Base-by-base conservation (phyloP, 2,797 vertebrate genomes). In the Chanos chanos region DNA sequence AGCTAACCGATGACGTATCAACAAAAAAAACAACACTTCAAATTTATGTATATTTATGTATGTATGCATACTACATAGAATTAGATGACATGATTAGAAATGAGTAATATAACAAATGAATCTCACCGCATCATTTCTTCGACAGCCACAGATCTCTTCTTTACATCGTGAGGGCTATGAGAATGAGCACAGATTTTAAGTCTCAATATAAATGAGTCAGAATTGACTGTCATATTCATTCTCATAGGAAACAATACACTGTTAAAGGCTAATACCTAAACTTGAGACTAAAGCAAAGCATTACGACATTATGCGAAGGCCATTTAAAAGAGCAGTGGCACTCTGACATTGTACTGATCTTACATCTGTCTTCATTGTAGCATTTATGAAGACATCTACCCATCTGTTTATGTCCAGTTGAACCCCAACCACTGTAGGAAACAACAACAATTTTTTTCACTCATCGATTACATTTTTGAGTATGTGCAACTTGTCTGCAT, bases 111-210 rank as follows among this genome's bases (percentile, higher is more conserved):
- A 47, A 3, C 7, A 40, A 34, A 24, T 6, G 54, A 2, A 16
- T 21, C 88, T 89, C 87, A 97, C 96, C 87, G 74, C 74, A 73
- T 93, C 91, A 27, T 94, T 92, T 61, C 57, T 89, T 77, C 89
- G 86, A 77, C 96, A 99, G 73, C 94, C 94, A 72, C 94, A 98
- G 67, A 95, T 89, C 85, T 94, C 95, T 69, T 91, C 91, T 21
- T 90, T 92, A 80, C 94, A 98, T 95, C 97, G 66, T 21, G 88
- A 88, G 70, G 70, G 0, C 86, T 6, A 72, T 43, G 75, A 3
- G 0, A 57, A 13, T 30, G n/a, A 15, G 36, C 12, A 47, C 30
- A 2, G 16, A n/a, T n/a, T n/a, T n/a, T n/a, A n/a, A n/a, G n/a
- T n/a, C n/a, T n/a, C n/a, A n/a, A n/a, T n/a, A n/a, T n/a, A n/a